Evolutionary conservation across 2,888 invertebrate genomes (phyloP), one percentile per base, ranked within the genome.

Genomic region (Chouioia cunea): DNA sequence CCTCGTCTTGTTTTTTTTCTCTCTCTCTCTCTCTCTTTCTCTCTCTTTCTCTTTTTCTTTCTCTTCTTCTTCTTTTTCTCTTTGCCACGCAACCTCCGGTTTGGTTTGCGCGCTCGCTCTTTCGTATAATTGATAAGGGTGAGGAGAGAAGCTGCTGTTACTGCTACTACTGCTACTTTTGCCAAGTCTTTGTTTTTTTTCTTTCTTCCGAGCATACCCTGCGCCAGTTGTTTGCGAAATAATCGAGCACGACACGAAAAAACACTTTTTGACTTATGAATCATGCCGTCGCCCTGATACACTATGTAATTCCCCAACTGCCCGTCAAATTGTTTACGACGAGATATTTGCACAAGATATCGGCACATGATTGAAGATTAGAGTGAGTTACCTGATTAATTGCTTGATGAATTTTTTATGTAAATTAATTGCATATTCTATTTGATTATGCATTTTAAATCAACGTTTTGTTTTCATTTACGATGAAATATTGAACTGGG

Each of bases 201-300:
- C n/a, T 36, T 12, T 36, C 36, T 10, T 6, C 1, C 36, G 36
- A 36, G 4, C 36, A 1, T 36, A 36, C 36, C 36, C 6, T 6
- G 10, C 1, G 4, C 10, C 6, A 6, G 36, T 36, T 36, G 36
- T 36, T 36, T 66, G 67, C 53, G 64, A 50, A 36, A 50, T 56
- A 23, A 53, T 67, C 60, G 47, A 27, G 46, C 48, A 46, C 20
- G 27, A 60, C 52, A 52, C 27, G 4, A 62, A 47, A 64, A 57
- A 73, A 73, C 58, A 70, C 72, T 74, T 70, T n/a, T 72, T 70
- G 59, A 70, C 60, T 36, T 18, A 46, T 62, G 58, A 73, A 54
- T 59, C 59, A 59, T 53, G 53, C 8, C 52, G 36, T 1, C n/a
- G 23, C 1, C 36, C 2, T 0, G 27, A 3, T 27, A 27, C 6